These are phyloP conservation scores for Forficula auricularia DNA, from an alignment of 1,140 invertebrate species.

Conservation along the genomic window DNA sequence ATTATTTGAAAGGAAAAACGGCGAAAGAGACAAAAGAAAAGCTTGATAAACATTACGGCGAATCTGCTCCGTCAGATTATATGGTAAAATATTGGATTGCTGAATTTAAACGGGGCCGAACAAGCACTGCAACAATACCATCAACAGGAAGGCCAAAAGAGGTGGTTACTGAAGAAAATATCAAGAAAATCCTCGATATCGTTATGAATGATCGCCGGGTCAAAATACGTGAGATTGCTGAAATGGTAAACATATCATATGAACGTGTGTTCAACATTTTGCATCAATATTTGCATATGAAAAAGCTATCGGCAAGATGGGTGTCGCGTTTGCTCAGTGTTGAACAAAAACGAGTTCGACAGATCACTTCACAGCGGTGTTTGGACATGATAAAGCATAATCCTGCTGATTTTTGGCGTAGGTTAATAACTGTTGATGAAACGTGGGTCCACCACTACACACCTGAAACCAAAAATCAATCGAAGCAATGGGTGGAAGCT, in stretches of 20 bases:
- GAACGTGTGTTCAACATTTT: background rate
- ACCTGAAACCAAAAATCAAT: slow-evolving; percentile 12
- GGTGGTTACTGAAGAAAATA: slow-evolving; percentile 17
- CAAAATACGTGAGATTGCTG: background rate
- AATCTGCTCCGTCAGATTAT: no score
- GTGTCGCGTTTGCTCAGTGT: slow-evolving; percentile 20
- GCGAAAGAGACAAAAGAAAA: no score
- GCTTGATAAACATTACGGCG: no score
- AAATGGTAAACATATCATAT: background rate
- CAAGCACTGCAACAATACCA: slow-evolving; percentile 17
- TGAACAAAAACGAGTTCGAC: slow-evolving; percentile 18
- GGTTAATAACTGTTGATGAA: slow-evolving; percentile 14
- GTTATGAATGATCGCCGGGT: no score
- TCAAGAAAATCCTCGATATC: no score
- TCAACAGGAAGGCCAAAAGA: slow-evolving; percentile 16
- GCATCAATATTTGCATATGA: slow-evolving; percentile 14
- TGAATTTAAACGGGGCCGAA: slow-evolving; percentile 20
- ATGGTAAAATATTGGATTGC: slow-evolving; percentile 19
- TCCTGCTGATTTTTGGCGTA: slow-evolving; percentile 6
- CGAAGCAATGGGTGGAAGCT: slow-evolving; percentile 7
- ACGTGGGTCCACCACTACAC: slow-evolving; percentile 13
- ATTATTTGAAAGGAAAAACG: no score
- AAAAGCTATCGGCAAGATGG: slow-evolving; percentile 18
- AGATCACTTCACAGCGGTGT: slow-evolving; percentile 11
- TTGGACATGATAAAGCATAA: slow-evolving; percentile 11